Conservation (phyloP, 2,797 vertebrate genomes). For the Microchirus variegatus region DNA sequence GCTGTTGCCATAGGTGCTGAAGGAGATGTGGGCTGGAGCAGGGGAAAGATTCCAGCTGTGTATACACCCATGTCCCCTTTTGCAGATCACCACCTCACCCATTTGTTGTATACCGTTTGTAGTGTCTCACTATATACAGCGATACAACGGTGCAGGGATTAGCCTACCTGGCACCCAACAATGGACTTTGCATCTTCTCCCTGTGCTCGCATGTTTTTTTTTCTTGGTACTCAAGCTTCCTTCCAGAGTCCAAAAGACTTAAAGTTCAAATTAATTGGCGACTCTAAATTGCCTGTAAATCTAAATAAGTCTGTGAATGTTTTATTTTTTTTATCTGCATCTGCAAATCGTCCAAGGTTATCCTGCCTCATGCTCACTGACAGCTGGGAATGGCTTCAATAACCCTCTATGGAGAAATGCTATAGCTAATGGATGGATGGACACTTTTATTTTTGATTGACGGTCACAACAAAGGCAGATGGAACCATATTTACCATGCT, state of each 20-base stretch:
- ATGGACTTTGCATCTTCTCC: neutral
- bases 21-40: conserved; percentile 7
- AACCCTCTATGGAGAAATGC: too few relatives aligned
- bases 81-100: neutral
- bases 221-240: neutral
- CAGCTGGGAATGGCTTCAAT: neutral
- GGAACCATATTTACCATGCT: neutral
- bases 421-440: neutral
- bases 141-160: neutral
- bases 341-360: neutral
- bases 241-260: neutral
- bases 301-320: neutral
- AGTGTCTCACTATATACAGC: neutral
- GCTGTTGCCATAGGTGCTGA: conserved; percentile 24
- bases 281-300: neutral
- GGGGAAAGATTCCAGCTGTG: conserved; percentile 8
- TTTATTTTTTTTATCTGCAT: neutral
- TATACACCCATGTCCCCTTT: neutral
- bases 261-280: neutral
- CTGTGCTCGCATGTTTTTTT: neutral
- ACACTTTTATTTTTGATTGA: conserved; percentile 14
- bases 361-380: neutral
- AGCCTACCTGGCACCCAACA: neutral
- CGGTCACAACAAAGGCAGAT: neutral
- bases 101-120: conserved; percentile 6